phyloP scores from a whole-genome alignment of 2,888 invertebrate genomes.

The Caenorhabditis japonica region DNA sequence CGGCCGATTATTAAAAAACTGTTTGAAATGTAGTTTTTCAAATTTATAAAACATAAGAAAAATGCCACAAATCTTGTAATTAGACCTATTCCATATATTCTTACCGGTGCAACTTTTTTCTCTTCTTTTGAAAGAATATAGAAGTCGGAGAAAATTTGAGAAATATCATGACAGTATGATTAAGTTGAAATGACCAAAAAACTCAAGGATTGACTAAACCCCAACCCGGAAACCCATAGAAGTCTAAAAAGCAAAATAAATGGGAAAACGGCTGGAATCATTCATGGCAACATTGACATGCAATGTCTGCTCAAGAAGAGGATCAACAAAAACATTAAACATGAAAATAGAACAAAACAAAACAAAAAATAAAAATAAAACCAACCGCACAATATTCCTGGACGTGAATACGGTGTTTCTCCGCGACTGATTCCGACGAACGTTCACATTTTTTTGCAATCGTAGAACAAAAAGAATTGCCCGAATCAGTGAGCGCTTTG shows the following conservation, averaged over 20 bases:
- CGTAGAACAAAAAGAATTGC: constrained; percentile 73
- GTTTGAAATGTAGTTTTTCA: no score
- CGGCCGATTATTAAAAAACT: no score
- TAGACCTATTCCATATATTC: no score
- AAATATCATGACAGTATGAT: constrained; percentile 25
- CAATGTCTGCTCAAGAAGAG: constrained; percentile 6
- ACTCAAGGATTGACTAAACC: background rate
- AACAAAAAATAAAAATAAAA: no score
- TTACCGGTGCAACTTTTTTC: constrained; percentile 20
- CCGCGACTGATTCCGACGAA: constrained; percentile 56
- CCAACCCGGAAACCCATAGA: background rate
- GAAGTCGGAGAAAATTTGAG: constrained; percentile 39
- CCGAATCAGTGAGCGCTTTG: constrained; percentile 65
- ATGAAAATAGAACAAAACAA: constrained; percentile 7
- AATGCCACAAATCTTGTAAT: no score
- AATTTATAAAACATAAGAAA: no score
- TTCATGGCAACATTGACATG: constrained; percentile 29
- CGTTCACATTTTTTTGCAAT: constrained; percentile 66
- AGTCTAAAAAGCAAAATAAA: background rate
- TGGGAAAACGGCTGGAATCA: constrained; percentile 39
- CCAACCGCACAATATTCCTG: constrained; percentile 43
- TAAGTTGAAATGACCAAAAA: constrained; percentile 18
- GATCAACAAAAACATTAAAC: no score
- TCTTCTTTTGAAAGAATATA: constrained; percentile 33
- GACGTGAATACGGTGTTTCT: constrained; percentile 53